Percentiles rank a stretch among this genome's conserved stretches.
These are phyloP conservation scores for Oplegnathus fasciatus DNA, from an alignment of 2,113 vertebrate species.

Conservation along the genomic window DNA sequence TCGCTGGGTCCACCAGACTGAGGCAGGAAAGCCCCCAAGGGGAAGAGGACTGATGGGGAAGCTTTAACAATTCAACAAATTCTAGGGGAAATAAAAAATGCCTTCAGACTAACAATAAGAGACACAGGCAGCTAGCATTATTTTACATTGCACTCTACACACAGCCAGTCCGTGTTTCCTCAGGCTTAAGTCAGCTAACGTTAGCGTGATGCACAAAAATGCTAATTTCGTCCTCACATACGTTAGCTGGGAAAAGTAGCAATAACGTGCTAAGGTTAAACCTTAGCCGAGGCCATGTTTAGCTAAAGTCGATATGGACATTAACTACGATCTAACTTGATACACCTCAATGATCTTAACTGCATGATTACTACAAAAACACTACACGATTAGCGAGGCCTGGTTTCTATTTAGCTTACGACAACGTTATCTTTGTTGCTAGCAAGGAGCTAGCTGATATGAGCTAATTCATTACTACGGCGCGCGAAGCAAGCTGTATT, in stretches of 20 bases:
- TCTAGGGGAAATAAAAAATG: conserved; percentile 82
- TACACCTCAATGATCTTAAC: not conserved
- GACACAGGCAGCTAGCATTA: conserved; percentile 47
- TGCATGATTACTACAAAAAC: not conserved
- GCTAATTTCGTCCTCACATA: conserved; percentile 18
- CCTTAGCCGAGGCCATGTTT: not conserved
- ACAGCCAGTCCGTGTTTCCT: conserved; percentile 1
- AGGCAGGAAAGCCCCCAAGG: conserved; percentile 77
- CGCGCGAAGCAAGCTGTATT: conserved; percentile 35
- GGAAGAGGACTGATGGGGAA: conserved; percentile 78
- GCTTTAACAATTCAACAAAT: conserved; percentile 85
- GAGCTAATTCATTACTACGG: conserved; percentile 57
- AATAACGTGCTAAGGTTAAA: not conserved
- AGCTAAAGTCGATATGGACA: not conserved
- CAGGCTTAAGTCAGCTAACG: not conserved
- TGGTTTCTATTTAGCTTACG: conserved; percentile 3
- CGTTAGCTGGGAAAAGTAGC: not conserved
- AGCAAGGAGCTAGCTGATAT: conserved; percentile 37
- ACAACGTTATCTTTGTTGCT: conserved; percentile 42
- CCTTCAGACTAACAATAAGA: conserved; percentile 73
- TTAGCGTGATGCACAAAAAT: conserved; percentile 25
- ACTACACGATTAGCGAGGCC: not conserved
- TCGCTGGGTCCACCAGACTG: conserved; percentile 83
- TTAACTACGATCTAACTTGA: not conserved
- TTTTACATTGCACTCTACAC: conserved; percentile 34